phyloP scores from a whole-genome alignment of 2,113 vertebrate genomes.

The Anoplopoma fimbria region DNA sequence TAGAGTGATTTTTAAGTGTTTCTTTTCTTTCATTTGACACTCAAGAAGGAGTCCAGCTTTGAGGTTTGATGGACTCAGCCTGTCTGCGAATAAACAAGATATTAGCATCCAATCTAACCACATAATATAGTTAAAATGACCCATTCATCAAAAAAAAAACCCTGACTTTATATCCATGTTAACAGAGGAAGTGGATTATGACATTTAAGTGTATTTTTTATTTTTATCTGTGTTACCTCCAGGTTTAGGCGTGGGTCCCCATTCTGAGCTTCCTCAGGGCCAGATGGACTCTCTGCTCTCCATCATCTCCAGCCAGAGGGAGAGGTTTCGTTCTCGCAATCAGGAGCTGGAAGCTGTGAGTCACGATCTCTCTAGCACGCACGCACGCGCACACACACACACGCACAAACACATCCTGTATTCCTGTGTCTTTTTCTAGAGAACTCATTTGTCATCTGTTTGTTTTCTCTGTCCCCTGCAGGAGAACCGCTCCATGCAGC shows the following conservation, averaged over 20 bases:
- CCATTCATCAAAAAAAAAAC: background rate
- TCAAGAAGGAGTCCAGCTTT: background rate
- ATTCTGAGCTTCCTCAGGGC: slow-evolving; percentile 87
- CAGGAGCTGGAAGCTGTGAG: slow-evolving; percentile 95
- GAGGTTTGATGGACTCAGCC: background rate
- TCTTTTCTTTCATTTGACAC: slow-evolving; percentile 3
- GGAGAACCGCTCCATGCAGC: slow-evolving; percentile 92
- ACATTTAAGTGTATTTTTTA: background rate
- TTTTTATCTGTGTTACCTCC: slow-evolving; percentile 10
- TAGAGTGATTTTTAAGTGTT: slow-evolving; percentile 6
- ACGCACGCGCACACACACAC: background rate
- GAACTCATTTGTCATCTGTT: slow-evolving; percentile 1
- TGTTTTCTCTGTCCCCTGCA: slow-evolving; percentile 54
- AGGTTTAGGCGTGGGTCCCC: slow-evolving; percentile 64
- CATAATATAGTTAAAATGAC: background rate
- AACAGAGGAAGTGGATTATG: background rate
- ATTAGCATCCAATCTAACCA: background rate
- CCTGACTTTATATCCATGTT: background rate
- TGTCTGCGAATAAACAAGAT: background rate
- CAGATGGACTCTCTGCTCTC: slow-evolving; percentile 96
- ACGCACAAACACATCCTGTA: background rate
- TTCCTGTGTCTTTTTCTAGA: background rate
- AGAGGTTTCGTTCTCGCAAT: slow-evolving; percentile 94
- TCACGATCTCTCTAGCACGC: slow-evolving; percentile 4
- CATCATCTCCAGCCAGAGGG: slow-evolving; percentile 98